Evolutionary conservation across 2,113 vertebrate species (phyloP), one percentile per base, ranked within the genome.

Genomic region (Heterocephalus glaber): DNA sequence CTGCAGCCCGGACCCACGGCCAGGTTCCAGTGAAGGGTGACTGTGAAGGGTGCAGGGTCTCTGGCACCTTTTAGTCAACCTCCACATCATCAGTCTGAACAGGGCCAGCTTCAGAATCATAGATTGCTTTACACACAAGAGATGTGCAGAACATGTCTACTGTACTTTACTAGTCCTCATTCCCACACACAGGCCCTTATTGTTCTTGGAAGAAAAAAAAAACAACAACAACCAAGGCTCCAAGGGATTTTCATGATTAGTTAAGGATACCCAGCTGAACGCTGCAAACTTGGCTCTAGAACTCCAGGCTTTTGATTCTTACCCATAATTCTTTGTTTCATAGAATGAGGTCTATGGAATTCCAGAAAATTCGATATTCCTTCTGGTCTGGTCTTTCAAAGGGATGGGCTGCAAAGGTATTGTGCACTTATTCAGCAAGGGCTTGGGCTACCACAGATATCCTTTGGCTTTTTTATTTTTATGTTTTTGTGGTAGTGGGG

Each of bases 351-450:
- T 38, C 60, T 44, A 84, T 4, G 56, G 52, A 63, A 87, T 90
- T 86, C 92, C 47, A 94, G 35, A 28, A 86, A 79, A 87, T 77
- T 9, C 82, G 24, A 28, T 58, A 83, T 66, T 80, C 28, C 91
- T 85, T 86, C 68, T 5, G 17, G 19, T 47, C 19, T 93, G 68
- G 47, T 74, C 89, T 95, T 65, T 8, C 76, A 93, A 88, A 77
- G 20, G 14, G 56, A 47, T 77, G 7, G 19, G 13, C 49, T 87
- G 20, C 11, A 76, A 86, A 79, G 54, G 72, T 35, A n/a, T 1
- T 56, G 63, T 30, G 8, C 63, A 63, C 24, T 56, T n/a, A 86
- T 1, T 19, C 9, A 6, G 35, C 61, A 54, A 85, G 28, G n/a
- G 52, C 70, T 28, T 54, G 49, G 13, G 41, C 61, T 85, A 44